phyloP scores from a whole-genome alignment of 2,797 vertebrate species.

The Smutsia gigantea region DNA sequence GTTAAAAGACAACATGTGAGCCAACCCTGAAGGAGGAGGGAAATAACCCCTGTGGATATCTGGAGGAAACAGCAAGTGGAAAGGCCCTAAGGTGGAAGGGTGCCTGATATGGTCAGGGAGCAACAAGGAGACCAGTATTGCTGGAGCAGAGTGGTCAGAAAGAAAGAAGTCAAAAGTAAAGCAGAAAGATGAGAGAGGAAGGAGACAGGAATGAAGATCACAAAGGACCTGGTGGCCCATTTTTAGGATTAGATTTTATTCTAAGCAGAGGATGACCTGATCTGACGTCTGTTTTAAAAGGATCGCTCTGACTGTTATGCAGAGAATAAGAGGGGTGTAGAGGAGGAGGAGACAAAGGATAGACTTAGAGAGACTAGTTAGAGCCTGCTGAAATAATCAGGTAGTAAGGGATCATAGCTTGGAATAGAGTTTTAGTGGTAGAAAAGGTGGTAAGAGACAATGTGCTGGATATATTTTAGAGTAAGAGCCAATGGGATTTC shows the following conservation, averaged over 20 bases:
- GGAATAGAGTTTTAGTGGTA: not conserved
- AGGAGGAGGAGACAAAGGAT: not conserved
- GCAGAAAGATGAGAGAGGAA: not conserved
- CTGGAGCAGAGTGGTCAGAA: not conserved
- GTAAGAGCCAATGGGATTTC: not conserved
- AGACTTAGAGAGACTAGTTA: not conserved
- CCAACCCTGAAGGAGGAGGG: not conserved
- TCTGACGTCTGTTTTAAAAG: not conserved
- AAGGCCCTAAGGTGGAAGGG: not conserved
- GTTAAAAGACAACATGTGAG: not conserved
- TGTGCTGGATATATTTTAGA: not conserved
- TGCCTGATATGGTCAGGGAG: not conserved
- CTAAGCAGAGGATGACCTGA: not conserved
- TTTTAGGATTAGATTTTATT: slow-evolving; percentile 32
- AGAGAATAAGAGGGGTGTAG: not conserved
- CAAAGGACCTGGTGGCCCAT: not conserved
- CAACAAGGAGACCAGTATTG: not conserved
- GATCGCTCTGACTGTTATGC: not conserved
- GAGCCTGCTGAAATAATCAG: not conserved
- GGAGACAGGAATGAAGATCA: not conserved
- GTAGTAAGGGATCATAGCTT: not conserved
- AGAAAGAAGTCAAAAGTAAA: not conserved
- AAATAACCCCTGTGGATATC: not conserved
- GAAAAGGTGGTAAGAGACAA: not conserved
- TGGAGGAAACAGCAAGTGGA: not conserved